Conservation (phyloP, 2,113 vertebrate species). For the Riparia riparia region DNA sequence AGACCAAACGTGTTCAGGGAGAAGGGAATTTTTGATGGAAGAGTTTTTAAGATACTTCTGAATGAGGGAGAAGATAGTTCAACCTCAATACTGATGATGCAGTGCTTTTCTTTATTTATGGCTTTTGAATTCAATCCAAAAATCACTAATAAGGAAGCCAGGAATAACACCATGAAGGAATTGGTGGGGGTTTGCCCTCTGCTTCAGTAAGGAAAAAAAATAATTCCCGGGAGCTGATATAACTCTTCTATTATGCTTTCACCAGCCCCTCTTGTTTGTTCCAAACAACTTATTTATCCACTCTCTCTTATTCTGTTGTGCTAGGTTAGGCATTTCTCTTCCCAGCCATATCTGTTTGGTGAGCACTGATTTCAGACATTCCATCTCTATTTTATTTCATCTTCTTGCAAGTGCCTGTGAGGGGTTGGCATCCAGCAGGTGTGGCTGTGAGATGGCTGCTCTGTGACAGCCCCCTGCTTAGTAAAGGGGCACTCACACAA, state of each 20-base stretch:
- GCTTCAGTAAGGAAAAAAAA: neutral
- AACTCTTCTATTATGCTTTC: neutral
- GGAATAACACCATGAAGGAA: neutral
- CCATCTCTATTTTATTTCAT: neutral
- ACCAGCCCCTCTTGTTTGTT: neutral
- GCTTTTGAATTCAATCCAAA: neutral
- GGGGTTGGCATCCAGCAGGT: accelerated
- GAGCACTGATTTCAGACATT: neutral
- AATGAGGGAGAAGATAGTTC: neutral
- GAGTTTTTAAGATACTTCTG: neutral
- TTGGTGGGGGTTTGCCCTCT: neutral
- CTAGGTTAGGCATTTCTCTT: neutral
- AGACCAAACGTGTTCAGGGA: accelerated
- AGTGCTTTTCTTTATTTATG: neutral
- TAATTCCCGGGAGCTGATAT: neutral
- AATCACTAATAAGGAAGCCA: neutral
- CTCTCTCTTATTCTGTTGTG: neutral
- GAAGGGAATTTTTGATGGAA: neutral
- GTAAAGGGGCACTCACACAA: accelerated
- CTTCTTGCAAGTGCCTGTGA: too few relatives aligned
- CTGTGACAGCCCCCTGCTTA: neutral
- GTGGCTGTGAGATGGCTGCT: neutral
- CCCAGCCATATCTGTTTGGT: accelerated
- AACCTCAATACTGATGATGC: neutral
- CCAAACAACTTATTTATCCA: neutral